phyloP scores from a whole-genome alignment of 2,888 invertebrate species.

The Galeopsomyia nigrocyanea region DNA sequence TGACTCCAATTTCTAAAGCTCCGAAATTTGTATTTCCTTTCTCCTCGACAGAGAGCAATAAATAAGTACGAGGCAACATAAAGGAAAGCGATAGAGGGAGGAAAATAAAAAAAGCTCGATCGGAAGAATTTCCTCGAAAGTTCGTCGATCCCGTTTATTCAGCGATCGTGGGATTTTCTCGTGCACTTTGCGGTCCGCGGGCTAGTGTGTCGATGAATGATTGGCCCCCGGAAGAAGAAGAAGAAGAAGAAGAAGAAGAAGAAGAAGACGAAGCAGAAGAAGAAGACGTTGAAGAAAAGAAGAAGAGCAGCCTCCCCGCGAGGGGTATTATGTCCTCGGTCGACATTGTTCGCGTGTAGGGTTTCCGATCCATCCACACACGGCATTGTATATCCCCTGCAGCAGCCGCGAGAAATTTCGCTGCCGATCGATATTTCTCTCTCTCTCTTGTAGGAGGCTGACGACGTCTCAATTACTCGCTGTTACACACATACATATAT shows the following conservation, averaged over 20 bases:
- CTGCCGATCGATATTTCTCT: background rate
- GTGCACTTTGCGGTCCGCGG: conserved; percentile 37
- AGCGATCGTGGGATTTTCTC: conserved; percentile 27
- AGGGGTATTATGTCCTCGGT: background rate
- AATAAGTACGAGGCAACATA: conserved; percentile 19
- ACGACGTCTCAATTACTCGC: conserved; percentile 42
- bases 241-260: conserved; percentile 7
- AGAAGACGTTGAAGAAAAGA: background rate
- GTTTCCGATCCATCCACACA: conserved; percentile 18
- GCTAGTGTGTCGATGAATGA: conserved; percentile 35
- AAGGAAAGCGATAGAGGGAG: background rate
- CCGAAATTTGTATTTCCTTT: too few species aligned
- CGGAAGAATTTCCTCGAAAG: conserved; percentile 34
- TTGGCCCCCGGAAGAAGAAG: conserved; percentile 38
- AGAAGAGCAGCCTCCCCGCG: background rate
- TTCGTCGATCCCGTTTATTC: conserved; percentile 25
- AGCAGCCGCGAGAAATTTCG: background rate
- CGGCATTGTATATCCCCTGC: background rate
- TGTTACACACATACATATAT: background rate
- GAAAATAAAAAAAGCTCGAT: background rate
- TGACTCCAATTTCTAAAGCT: too few species aligned
- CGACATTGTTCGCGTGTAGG: conserved; percentile 18
- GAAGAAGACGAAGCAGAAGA: background rate
- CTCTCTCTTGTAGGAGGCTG: background rate
- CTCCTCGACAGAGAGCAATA: too few species aligned